Percentiles rank a stretch among this genome's conserved stretches.
These are phyloP conservation scores for Rhea americana DNA, from an alignment of 2,113 vertebrate species.

Conservation along the genomic window DNA sequence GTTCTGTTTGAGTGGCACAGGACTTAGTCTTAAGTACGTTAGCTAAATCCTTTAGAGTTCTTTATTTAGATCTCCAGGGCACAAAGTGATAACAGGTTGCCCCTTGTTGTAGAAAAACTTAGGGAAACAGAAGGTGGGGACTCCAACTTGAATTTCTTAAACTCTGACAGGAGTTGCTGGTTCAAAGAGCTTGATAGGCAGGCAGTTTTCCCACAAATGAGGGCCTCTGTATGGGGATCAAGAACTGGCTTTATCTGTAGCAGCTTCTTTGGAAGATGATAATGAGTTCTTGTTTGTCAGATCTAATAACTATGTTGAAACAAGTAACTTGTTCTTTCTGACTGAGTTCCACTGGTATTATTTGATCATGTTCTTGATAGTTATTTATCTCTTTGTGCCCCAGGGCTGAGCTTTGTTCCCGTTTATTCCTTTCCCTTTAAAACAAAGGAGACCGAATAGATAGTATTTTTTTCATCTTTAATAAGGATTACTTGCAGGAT, in stretches of 20 bases:
- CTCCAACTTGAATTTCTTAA: not conserved
- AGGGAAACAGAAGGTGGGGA: not conserved
- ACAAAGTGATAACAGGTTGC: not conserved
- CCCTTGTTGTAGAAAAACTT: not conserved
- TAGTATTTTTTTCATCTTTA: not conserved
- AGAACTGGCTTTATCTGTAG: constrained; percentile 12
- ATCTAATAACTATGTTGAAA: not conserved
- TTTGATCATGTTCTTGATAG: not conserved
- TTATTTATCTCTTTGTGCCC: not conserved
- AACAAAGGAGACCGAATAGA: not conserved
- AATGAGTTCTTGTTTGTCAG: not conserved
- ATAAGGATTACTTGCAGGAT: no score
- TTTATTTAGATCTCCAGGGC: not conserved
- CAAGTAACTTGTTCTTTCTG: not conserved
- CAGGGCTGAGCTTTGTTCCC: not conserved
- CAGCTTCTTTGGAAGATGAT: constrained; percentile 17
- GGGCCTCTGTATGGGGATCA: not conserved
- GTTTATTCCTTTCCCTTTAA: not conserved
- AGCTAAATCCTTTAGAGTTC: not conserved
- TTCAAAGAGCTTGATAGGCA: constrained; percentile 37
- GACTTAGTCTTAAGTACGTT: no score
- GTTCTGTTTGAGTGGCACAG: not conserved
- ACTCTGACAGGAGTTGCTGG: not conserved
- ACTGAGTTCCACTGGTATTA: not conserved
- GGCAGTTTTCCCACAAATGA: constrained; percentile 54